Evolutionary conservation across 2,113 vertebrate genomes (phyloP).

Genomic region (Etia nguti): DNA sequence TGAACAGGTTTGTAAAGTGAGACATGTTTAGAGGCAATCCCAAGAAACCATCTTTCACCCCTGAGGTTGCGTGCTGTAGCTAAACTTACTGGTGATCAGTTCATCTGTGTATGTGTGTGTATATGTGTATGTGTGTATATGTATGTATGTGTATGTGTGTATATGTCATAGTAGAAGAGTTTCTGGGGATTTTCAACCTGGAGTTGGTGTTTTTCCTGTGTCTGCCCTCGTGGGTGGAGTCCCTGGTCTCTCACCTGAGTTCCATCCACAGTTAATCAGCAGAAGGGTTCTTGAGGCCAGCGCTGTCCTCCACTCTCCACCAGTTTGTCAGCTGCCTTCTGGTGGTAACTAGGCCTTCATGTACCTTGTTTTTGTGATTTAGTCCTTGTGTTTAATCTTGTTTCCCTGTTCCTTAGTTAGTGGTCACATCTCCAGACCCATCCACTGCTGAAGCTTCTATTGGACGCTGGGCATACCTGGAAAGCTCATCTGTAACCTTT

Average conservation of each 20-base stretch:
- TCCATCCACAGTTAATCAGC: background rate
- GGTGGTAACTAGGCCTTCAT: background rate
- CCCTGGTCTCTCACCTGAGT: background rate
- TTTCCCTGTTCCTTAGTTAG: background rate
- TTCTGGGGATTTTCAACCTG: background rate
- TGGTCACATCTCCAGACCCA: background rate
- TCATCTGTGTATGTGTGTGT: background rate
- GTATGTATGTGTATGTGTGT: too few relatives aligned
- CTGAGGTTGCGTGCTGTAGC: background rate
- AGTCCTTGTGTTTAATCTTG: background rate
- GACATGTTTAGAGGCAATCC: background rate
- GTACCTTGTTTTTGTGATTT: background rate
- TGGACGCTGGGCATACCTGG: rapidly evolving
- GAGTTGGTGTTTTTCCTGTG: background rate
- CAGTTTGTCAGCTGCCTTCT: background rate
- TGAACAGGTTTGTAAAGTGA: background rate
- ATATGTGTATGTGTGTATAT: background rate
- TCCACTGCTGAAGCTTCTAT: background rate
- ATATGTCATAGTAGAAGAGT: rapidly evolving
- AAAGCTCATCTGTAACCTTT: too few relatives aligned
- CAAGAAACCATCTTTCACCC: background rate
- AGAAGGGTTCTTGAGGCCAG: background rate
- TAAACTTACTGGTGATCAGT: rapidly evolving
- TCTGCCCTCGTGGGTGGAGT: background rate
- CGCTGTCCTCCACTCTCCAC: background rate